Percentiles rank a stretch among this genome's conserved stretches.
These are phyloP conservation scores for Coptodon bakossiorum DNA, from an alignment of 2,113 vertebrate genomes.

Conservation along the genomic window DNA sequence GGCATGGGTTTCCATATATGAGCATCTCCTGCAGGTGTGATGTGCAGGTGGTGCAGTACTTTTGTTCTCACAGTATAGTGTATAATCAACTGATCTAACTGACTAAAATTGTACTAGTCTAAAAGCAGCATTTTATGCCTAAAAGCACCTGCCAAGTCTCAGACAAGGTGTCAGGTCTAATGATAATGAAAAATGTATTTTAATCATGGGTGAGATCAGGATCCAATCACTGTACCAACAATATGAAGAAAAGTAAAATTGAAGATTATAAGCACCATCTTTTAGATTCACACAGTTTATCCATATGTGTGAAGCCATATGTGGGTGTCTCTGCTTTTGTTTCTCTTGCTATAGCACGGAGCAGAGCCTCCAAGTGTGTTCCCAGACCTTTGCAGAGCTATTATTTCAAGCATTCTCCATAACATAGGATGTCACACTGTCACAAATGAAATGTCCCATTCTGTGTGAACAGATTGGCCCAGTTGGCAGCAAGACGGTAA, in stretches of 20 bases:
- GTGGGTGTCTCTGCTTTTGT: neutral
- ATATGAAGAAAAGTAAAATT: neutral
- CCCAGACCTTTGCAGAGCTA: slow-evolving; percentile 18
- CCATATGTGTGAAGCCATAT: neutral
- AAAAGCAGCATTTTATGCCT: neutral
- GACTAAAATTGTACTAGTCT: neutral
- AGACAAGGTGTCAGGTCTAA: neutral
- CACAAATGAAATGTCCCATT: neutral
- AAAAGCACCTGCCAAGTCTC: neutral
- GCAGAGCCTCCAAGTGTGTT: neutral
- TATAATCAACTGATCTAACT: neutral
- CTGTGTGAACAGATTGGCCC: neutral
- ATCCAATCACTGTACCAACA: neutral
- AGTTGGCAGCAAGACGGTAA: slow-evolving; percentile 1
- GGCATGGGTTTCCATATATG: neutral
- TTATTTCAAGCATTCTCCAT: slow-evolving; percentile 46
- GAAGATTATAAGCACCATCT: neutral
- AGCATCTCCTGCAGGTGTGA: neutral
- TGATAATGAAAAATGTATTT: neutral
- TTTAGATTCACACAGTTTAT: neutral
- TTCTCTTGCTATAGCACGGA: neutral
- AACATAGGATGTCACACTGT: slow-evolving; percentile 23
- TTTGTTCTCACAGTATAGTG: neutral
- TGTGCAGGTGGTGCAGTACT: neutral
- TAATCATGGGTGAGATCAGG: neutral